Conservation (phyloP, 2,888 invertebrate genomes). For the Limnephilus auricula region DNA sequence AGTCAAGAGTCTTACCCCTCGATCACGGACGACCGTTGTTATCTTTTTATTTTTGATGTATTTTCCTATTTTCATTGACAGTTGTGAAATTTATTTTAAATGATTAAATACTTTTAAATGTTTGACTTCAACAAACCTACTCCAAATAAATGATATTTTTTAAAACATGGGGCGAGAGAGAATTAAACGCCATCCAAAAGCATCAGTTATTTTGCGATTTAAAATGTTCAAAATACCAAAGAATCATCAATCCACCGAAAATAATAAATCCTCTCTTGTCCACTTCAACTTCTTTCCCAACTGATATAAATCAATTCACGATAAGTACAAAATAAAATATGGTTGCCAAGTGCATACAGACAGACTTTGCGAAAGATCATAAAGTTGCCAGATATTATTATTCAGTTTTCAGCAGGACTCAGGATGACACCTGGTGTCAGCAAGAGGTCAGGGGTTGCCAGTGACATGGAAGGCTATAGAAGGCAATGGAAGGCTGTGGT, state of each 20-base stretch:
- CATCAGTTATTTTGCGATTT: too few species aligned
- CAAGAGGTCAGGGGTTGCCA: background rate
- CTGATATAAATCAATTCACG: conserved; percentile 26
- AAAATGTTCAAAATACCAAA: background rate
- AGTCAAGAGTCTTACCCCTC: too few species aligned
- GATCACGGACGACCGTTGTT: too few species aligned
- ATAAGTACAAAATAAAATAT: conserved; percentile 21
- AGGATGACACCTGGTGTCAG: background rate
- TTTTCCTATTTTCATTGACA: too few species aligned
- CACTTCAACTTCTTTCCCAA: background rate
- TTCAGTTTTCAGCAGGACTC: background rate
- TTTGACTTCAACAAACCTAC: too few species aligned
- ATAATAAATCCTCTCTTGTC: background rate
- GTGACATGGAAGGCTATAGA: too few species aligned
- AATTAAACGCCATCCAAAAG: too few species aligned
- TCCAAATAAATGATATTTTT: too few species aligned
- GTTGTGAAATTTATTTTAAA: too few species aligned
- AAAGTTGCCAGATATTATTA: background rate
- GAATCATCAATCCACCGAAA: background rate
- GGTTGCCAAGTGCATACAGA: background rate
- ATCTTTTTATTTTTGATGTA: too few species aligned
- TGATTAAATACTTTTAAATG: too few species aligned
- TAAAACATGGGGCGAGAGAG: too few species aligned
- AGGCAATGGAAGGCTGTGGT: background rate
- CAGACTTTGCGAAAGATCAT: background rate